Evolutionary conservation across 2,888 invertebrate species (phyloP), one percentile per base, ranked within the genome.

Genomic region (Bellardia bayeri): DNA sequence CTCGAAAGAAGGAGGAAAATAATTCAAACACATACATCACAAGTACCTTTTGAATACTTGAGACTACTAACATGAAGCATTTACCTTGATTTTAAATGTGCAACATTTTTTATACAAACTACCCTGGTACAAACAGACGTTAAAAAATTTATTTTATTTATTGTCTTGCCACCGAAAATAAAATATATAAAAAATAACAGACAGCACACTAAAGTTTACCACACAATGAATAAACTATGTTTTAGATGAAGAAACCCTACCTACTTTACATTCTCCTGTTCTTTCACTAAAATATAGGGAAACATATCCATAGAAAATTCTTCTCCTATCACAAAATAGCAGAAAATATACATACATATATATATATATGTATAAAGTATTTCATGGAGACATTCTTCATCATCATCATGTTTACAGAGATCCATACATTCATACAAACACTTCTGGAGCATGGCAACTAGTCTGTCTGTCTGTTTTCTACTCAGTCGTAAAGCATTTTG

Each of bases 121-220:
- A 45, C 14, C 23, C 7, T 40, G 33, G 8, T 33, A 68, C 72
- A 6, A 3, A 9, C 16, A 61, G 81, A 61, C 42, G 72, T 37
- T 71, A 66, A 54, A 84, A 84, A 79, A 76, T 79, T 40, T 74
- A 79, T 85, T 87, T 87, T 87, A 87, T 87, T 86, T 86, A 88
- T 88, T 83, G 86, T 86, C 61, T 63, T 82, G 74, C 72, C 66
- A 78, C 56, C 76, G 33, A 81, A 82, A 82, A 79, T n/a, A 42
- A 69, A 75, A 74, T 14, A 37, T 42, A 14, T 37, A 58, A 69
- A 68, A 37, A 66, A 66, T 16, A 30, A 64, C 45, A 82, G 63
- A 16, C 80, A 61, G 56, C 49, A 42, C 37, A 61, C 8, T 33
- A 61, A 51, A 81, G 80, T 76, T 72, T 72, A 82, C 80, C 82